Base-by-base conservation (phyloP, 2,888 invertebrate species). In the Chouioia cunea region DNA sequence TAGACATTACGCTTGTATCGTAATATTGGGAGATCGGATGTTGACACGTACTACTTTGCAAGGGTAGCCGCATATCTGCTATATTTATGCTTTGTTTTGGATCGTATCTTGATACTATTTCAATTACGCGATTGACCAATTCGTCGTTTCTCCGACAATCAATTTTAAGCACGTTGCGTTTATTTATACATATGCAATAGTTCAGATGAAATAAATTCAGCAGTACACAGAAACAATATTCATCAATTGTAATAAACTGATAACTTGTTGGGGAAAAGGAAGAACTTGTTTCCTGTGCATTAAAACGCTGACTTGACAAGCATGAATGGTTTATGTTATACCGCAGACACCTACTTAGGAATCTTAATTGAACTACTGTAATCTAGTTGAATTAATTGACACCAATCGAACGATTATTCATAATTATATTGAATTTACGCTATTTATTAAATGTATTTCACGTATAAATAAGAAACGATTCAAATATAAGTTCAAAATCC, bases 251-350 rank as follows among this genome's bases (percentile, higher is more conserved):
- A 56, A 47, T 46, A 59, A 57, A 47, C 56, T 48, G 12, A 48
- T 47, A 4, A 46, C n/a, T 20, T 8, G n/a, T 18, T n/a, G 44
- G 14, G 47, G 52, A 52, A 2, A 52, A 18, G 36, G 27, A 36
- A 36, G 15, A 46, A 54, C 54, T 47, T 8, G 16, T 53, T 67
- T 57, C 58, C 47, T 22, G 57, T 63, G 62, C 50, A 68, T 68
- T 46, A 56, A n/a, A n/a, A 68, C 63, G 68, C 68, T 57, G 68
- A 57, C 63, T 62, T 63, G 54, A 57, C 50, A 43, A 63, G 20
- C 57, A 46, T 47, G 46, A 64, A 46, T 36, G 44, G 50, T 63
- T 69, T 63, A 63, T 18, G 50, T 10, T 36, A 10, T 50, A 69
- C 18, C 43, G 16, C 20, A 27, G 46, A 63, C 63, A 63, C 63